phyloP scores from a whole-genome alignment of 2,113 vertebrate genomes.

The Alouatta palliata region DNA sequence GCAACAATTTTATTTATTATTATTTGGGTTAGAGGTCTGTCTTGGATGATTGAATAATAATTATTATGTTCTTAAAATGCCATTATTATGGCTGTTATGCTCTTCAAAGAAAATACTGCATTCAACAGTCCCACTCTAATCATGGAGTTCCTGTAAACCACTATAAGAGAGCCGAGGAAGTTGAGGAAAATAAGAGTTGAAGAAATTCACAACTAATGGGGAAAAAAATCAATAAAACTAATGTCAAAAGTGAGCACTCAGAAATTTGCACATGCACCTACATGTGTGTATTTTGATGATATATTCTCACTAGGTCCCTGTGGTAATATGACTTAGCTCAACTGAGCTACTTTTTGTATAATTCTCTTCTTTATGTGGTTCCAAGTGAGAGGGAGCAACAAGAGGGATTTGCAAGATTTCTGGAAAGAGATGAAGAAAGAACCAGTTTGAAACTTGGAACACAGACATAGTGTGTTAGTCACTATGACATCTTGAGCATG shows the following conservation, averaged over 20 bases:
- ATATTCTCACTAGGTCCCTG: background rate
- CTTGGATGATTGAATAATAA: background rate
- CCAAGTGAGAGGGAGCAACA: background rate
- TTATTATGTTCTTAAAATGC: background rate
- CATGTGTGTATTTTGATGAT: background rate
- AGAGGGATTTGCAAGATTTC: background rate
- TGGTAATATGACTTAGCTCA: background rate
- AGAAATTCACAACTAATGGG: background rate
- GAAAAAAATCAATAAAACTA: background rate
- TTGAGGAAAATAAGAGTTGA: background rate
- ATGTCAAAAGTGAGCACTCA: background rate
- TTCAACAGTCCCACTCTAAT: background rate
- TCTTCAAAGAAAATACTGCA: background rate
- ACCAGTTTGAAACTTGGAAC: background rate
- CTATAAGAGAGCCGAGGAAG: background rate
- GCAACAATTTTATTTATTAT: background rate
- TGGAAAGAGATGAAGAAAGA: background rate
- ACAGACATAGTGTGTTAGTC: background rate
- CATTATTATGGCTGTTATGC: background rate
- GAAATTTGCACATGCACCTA: rapidly evolving
- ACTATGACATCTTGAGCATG: background rate
- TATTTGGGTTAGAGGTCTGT: background rate
- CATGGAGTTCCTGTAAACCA: background rate
- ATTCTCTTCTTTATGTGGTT: background rate
- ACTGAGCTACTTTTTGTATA: background rate